Percentiles rank a stretch among this genome's conserved stretches.
These are phyloP conservation scores for Pangasius djambal DNA, from an alignment of 2,797 vertebrate species.

Conservation along the genomic window DNA sequence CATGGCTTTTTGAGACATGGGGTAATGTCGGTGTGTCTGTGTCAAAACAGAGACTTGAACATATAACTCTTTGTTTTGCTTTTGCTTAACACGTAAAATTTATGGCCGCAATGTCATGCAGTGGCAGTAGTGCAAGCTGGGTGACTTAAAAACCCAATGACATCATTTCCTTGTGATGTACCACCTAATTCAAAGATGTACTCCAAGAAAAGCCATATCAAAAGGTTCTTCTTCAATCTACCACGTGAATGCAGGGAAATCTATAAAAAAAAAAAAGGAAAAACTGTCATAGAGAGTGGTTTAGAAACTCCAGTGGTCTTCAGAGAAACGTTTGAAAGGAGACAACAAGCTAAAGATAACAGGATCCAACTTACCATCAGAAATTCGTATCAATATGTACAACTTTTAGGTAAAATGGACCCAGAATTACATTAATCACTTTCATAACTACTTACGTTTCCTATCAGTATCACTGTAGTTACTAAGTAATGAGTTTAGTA, in stretches of 20 bases:
- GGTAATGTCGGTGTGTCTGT: background rate
- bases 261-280: background rate
- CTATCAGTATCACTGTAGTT: background rate
- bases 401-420: background rate
- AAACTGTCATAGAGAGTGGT: background rate
- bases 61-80: background rate
- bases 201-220: background rate
- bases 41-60: background rate
- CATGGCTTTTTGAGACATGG: background rate
- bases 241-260: background rate
- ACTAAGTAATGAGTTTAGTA: background rate
- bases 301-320: background rate
- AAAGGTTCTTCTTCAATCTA: background rate
- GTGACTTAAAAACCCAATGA: constrained; percentile 22
- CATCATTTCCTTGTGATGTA: constrained; percentile 5
- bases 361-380: background rate
- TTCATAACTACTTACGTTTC: background rate
- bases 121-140: background rate
- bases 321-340: background rate
- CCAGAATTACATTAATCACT: background rate
- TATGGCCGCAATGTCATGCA: background rate
- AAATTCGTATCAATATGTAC: no score
- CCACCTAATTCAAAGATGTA: background rate
- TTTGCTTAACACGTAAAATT: constrained; percentile 3
- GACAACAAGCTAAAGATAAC: background rate